Base-by-base conservation (phyloP, 2,888 invertebrate genomes). In the Hipparchia sbordonii region DNA sequence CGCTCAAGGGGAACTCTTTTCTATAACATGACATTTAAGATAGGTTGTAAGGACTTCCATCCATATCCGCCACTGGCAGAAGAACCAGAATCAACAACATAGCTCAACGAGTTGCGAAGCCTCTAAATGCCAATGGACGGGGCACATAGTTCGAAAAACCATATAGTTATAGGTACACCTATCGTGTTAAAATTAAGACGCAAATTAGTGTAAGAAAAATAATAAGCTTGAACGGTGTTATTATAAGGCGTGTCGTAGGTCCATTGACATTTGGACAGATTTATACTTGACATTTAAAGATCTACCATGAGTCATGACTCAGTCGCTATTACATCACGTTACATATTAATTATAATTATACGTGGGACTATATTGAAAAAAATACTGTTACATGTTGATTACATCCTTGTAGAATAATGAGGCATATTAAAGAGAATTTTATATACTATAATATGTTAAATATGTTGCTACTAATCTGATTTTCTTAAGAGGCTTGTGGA, bases 181-280 rank as follows among this genome's bases (percentile, higher is more conserved):
- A 39, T 39, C 2, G 39, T 39, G 39, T 39, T 39, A 4, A 39
- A 63, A 48, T 62, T 46, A 62, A 62, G 8, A n/a, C 7, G 23
- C 12, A 10, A 46, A 3, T 63, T 63, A 13, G 2, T 7, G n/a
- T 45, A 8, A 56, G 56, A 12, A 46, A 67, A n/a, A 46, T 67
- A 13, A 23, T 48, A 9, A 62, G 45, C 13, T 56, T n/a, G 6
- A 7, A 60, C 12, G 2, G 23, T 33, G 9, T 59, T 23, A 59
- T 51, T 48, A 67, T 13, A 51, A 54, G 12, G 60, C 7, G 57
- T n/a, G 60, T 51, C 33, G 60, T 39, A 45, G 59, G 61, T 52
- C 52, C 61, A 62, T 61, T 69, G 69, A 61, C 69, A 69, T 69
- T 69, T 69, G 51, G 48, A n/a, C 45, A 52, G 39, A 54, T 61